Evolutionary conservation across 2,888 invertebrate species (phyloP).

Genomic region (Dasypolia templi): DNA sequence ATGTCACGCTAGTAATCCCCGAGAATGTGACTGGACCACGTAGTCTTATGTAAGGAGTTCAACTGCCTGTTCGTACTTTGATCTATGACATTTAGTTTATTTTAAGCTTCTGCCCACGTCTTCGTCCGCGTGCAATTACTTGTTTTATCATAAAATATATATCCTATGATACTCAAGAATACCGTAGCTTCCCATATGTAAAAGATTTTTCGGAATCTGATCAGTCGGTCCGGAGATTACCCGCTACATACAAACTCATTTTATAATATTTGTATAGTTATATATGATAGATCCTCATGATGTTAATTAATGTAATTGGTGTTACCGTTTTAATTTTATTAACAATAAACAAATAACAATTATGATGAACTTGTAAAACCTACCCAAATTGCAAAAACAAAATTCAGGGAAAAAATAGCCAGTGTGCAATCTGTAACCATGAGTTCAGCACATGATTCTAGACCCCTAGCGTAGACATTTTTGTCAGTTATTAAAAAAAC

Average conservation of each 20-base stretch:
- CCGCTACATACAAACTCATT: not conserved
- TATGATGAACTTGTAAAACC: not conserved
- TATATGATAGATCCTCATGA: not conserved
- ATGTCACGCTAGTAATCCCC: conserved; percentile 27
- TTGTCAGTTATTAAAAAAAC: no score
- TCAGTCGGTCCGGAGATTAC: not conserved
- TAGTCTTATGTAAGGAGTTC: conserved; percentile 32
- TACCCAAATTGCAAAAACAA: not conserved
- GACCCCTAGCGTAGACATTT: no score
- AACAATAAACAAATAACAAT: no score
- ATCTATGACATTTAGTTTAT: conserved; percentile 1
- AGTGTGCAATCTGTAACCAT: no score
- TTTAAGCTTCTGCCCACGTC: not conserved
- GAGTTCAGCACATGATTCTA: no score
- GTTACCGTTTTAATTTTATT: no score
- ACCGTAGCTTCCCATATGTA: not conserved
- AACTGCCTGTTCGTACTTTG: conserved; percentile 33
- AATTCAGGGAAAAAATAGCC: no score
- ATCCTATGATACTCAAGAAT: not conserved
- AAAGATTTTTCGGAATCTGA: not conserved
- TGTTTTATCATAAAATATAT: not conserved
- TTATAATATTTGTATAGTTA: not conserved
- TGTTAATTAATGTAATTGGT: no score
- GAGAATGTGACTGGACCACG: conserved; percentile 23
- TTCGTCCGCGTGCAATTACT: not conserved